Evolutionary conservation across 1,140 invertebrate genomes (phyloP), one percentile per base, ranked within the genome.

Genomic region (Ephestia elutella): DNA sequence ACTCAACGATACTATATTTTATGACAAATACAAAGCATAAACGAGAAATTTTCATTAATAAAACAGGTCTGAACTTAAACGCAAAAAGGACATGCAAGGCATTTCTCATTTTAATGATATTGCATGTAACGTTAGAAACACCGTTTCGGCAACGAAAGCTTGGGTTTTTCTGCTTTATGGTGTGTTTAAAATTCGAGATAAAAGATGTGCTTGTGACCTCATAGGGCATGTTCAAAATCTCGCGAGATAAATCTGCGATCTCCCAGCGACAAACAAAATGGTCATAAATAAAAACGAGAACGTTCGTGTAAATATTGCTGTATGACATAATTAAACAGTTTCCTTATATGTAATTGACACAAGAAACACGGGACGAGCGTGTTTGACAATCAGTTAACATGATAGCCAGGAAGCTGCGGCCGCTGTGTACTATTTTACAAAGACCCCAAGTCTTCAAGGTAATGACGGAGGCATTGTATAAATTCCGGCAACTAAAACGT

Each of bases 361-460:
- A 57, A 67, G 56, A 61, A 59, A 70, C 63, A 71, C 63, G 66
- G 54, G 68, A 73, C 71, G 68, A 74, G 58, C 59, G 68, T 65
- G 64, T 82, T 82, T 86, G 77, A 79, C 70, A 65, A 72, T 63
- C 68, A 77, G 59, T 85, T 84, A 85, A 80, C 78, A 77, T 64
- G 70, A 78, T 75, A 76, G 71, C 57, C 74, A 86, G 83, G 83
- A 86, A 86, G 75, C 65, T 62, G 44, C 17, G n/a, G n/a, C n/a
- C n/a, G 20, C 60, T 49, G 59, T 56, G 57, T 62, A 70, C 62
- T 71, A 71, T 73, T 74, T 73, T 70, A 73, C 66, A 78, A 75
- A 77, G 68, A 74, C 57, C 56, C 61, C 56, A 70, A 64, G 18
- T 49, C 65, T 58, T 71, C 81, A 84, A 83, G 83, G 83, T 75